A percentile compares a stretch with the other conserved stretches of the same genome.
phyloP scores from a whole-genome alignment of 2,888 invertebrate genomes.

The Clostera curtula region DNA sequence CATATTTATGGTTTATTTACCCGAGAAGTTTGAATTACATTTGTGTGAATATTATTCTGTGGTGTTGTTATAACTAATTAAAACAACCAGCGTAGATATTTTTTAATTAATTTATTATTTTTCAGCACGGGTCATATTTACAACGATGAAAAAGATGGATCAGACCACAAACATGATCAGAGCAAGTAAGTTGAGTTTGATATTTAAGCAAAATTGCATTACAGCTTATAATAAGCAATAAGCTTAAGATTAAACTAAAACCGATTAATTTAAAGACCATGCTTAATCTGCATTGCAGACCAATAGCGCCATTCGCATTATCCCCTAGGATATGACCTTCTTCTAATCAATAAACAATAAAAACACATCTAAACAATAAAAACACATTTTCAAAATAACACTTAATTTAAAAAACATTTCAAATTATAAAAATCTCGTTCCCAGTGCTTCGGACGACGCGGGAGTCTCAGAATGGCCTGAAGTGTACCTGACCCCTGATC shows the following conservation, averaged over 20 bases:
- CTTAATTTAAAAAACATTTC: neutral
- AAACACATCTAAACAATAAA: too few relatives aligned
- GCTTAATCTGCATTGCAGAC: too few relatives aligned
- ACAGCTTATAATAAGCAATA: neutral
- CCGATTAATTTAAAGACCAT: too few relatives aligned
- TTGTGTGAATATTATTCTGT: constrained; percentile 27
- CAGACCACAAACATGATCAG: constrained; percentile 70
- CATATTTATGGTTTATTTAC: too few relatives aligned
- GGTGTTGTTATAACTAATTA: constrained; percentile 19
- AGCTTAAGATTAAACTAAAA: too few relatives aligned
- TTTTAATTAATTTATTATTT: too few relatives aligned
- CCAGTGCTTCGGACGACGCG: constrained; percentile 81
- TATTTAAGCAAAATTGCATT: neutral
- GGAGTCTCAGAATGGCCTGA: constrained; percentile 83
- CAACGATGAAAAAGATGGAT: constrained; percentile 68
- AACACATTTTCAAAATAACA: too few relatives aligned
- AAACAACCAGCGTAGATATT: neutral
- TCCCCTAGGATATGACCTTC: too few relatives aligned
- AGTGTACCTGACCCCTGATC: constrained; percentile 82
- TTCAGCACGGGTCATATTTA: constrained; percentile 65
- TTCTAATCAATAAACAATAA: too few relatives aligned
- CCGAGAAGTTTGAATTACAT: too few relatives aligned
- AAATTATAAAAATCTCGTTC: neutral
- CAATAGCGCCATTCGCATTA: too few relatives aligned
- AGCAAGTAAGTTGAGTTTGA: constrained; percentile 57